Percentiles rank a stretch among this genome's conserved stretches.
phyloP scores from a whole-genome alignment of 2,113 vertebrate genomes.

The Podarcis muralis region DNA sequence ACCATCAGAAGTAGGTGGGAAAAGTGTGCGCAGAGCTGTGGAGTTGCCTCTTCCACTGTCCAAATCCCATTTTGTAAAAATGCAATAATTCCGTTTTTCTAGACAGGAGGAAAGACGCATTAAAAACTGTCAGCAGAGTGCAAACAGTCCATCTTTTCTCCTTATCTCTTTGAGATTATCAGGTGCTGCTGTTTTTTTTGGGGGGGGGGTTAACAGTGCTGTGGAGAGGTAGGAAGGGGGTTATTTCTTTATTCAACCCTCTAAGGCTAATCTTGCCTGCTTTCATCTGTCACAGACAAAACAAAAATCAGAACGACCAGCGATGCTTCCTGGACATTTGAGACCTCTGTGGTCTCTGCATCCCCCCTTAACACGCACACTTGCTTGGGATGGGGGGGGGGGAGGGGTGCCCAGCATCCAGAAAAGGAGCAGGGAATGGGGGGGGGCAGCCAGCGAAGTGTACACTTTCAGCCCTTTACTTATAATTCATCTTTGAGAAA shows the following conservation, averaged over 20 bases:
- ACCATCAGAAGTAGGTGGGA: neutral
- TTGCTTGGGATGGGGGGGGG: neutral
- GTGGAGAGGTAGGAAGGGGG: no score
- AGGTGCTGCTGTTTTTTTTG: neutral
- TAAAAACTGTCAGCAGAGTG: neutral
- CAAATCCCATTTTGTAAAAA: neutral
- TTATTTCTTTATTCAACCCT: neutral
- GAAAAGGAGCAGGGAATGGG: neutral
- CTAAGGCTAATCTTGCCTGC: neutral
- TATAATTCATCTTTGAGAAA: neutral
- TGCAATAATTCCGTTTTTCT: neutral
- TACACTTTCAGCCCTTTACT: neutral
- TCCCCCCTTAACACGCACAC: neutral
- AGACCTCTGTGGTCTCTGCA: neutral
- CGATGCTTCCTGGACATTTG: neutral
- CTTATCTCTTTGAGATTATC: neutral
- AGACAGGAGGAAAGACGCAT: neutral
- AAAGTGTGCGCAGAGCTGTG: neutral
- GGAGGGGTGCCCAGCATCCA: neutral
- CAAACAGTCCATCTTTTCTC: neutral
- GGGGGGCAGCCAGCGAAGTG: neutral
- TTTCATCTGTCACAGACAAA: constrained; percentile 7
- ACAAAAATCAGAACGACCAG: neutral
- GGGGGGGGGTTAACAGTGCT: neutral
- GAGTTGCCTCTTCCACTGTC: neutral